Percentiles rank a stretch among this genome's conserved stretches.
These are phyloP conservation scores for Neoniphon sammara DNA, from an alignment of 2,797 vertebrate species.

Conservation along the genomic window DNA sequence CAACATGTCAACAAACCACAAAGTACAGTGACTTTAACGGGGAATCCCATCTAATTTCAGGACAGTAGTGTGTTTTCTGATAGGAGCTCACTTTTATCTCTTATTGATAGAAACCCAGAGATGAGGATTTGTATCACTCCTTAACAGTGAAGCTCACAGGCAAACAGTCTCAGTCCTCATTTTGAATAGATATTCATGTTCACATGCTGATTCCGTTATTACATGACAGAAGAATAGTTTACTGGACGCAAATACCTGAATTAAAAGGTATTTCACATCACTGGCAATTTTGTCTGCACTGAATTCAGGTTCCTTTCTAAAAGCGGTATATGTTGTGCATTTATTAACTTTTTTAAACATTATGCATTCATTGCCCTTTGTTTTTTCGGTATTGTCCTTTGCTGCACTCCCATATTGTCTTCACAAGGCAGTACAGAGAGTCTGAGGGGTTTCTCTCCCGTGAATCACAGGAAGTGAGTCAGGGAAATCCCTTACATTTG, in stretches of 20 bases:
- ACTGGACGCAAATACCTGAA: not conserved
- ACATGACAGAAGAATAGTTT: not conserved
- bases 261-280: not conserved
- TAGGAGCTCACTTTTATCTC: not conserved
- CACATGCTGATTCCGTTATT: not conserved
- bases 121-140: not conserved
- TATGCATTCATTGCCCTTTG: constrained; percentile 3
- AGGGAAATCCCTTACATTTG: constrained; percentile 77
- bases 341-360: not conserved
- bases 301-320: not conserved
- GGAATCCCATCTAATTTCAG: not conserved
- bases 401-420: constrained; percentile 21
- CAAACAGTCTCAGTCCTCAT: not conserved
- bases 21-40: no score
- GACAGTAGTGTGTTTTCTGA: not conserved
- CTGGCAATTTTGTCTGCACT: not conserved
- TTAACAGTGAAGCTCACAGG: not conserved
- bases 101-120: not conserved
- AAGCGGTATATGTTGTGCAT: not conserved
- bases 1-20: constrained; percentile 19
- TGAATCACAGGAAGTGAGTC: constrained; percentile 81
- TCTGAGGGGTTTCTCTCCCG: constrained; percentile 65
- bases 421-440: constrained; percentile 38
- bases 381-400: constrained; percentile 19
- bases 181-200: not conserved